phyloP scores from a whole-genome alignment of 23 tunicate genomes.

The Trididemnum nubilum region DNA sequence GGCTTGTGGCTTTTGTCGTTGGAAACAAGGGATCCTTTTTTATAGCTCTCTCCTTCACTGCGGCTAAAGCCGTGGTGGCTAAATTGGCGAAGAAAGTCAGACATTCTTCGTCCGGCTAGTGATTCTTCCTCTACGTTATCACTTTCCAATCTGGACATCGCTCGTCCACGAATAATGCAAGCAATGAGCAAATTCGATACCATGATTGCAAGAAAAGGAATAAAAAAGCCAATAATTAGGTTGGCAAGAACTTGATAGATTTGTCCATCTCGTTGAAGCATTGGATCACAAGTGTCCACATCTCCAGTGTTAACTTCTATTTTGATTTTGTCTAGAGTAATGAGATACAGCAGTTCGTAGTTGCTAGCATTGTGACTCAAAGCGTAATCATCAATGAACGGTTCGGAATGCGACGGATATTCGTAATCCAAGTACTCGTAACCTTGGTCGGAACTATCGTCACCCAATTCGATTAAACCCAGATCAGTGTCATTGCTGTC shows the following conservation, averaged over 20 bases:
- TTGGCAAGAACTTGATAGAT: slow-evolving; percentile 64
- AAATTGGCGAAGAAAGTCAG: slow-evolving; percentile 71
- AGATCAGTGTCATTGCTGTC: not conserved
- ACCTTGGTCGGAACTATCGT: not conserved
- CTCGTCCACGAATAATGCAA: slow-evolving; percentile 67
- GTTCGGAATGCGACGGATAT: not conserved
- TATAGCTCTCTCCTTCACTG: slow-evolving; percentile 31
- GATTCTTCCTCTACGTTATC: slow-evolving; percentile 13
- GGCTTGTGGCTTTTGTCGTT: not conserved
- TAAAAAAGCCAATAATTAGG: slow-evolving; percentile 77
- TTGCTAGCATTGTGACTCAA: not conserved
- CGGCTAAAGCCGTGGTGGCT: slow-evolving; percentile 32
- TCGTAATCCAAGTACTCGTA: not conserved
- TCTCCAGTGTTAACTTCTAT: slow-evolving; percentile 17
- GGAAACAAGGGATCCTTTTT: slow-evolving; percentile 26
- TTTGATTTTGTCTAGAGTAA: not conserved
- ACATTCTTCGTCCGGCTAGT: slow-evolving; percentile 62
- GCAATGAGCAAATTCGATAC: slow-evolving; percentile 74
- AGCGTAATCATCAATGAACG: not conserved
- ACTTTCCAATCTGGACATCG: slow-evolving; percentile 41
- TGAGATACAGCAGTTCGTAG: not conserved
- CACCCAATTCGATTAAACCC: not conserved
- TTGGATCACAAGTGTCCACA: slow-evolving; percentile 57
- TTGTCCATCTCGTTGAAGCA: slow-evolving; percentile 25
- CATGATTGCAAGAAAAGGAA: slow-evolving; percentile 74